Base-by-base conservation (phyloP, 1,140 invertebrate species). In the Chrysopa pallens region DNA sequence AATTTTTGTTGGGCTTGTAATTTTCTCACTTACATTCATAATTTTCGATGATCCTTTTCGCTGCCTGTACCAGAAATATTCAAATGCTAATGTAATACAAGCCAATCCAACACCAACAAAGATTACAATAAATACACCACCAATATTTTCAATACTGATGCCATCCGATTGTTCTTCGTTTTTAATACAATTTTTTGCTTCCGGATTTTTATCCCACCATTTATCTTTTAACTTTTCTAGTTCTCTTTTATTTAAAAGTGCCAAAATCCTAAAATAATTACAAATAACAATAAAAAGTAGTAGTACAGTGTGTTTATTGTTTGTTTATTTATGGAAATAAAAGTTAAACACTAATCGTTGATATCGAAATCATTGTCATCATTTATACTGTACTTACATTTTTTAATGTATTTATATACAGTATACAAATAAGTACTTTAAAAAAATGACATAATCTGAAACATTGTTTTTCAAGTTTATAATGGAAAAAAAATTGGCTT, bases 121-220 rank as follows among this genome's bases (percentile, higher is more conserved):
- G 48, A 95, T 93, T 0, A 94, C 86, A 37, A 97, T 91, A 55
- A 97, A 98, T 0, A 97, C 92, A 1, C 93, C 93, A 33, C 93
- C 90, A 46, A 97, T 98, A 58, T 97, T 97, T 50, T 92, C 76
- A 48, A 98, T 95, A 43, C 87, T 92, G 52, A 98, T 98, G 31
- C 93, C 92, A 52, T 94, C 17, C 11, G 82, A 88, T 59, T 95
- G 86, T 57, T 93, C 84, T 42, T 92, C 86, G 36, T 81, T 72
- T 52, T 86, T 82, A 35, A 90, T 83, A 59, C 94, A 98, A 17
- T 76, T 68, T 51, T 76, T 74, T 31, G 73, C 75, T 1, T 76
- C 67, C 0, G 78, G 73, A 56, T 95, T 92, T 42, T 83, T 74
- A 48, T 80, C 86, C 93, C 93, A 98, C 91, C 93, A 98, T 49